phyloP scores from a whole-genome alignment of 2,797 vertebrate genomes.

The Hirundo rustica region DNA sequence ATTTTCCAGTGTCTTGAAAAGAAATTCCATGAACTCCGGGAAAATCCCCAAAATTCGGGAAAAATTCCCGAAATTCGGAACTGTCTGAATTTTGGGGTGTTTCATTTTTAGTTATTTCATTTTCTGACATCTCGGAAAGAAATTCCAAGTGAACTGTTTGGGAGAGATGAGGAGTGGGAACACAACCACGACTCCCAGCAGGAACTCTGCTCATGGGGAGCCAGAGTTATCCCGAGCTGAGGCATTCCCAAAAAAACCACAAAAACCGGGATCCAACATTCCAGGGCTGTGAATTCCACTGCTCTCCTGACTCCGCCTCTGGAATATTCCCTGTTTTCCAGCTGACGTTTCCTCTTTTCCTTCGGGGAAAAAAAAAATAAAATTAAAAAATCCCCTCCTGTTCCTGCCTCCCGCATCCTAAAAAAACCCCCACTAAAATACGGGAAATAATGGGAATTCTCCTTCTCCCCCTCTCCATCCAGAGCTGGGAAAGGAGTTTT shows the following conservation, averaged over 20 bases:
- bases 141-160: rapidly evolving
- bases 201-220: neutral
- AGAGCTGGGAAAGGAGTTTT: constrained; percentile 95
- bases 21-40: neutral
- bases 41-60: rapidly evolving
- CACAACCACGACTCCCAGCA: rapidly evolving
- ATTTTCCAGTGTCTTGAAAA: rapidly evolving
- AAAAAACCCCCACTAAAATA: neutral
- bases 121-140: rapidly evolving
- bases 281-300: rapidly evolving
- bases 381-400: neutral
- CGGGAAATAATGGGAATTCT: neutral
- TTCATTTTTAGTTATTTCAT: neutral
- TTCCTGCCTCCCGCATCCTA: no score
- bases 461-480: neutral
- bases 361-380: neutral
- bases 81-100: neutral
- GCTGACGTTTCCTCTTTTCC: neutral
- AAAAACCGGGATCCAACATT: neutral
- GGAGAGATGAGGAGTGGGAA: rapidly evolving
- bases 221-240: neutral
- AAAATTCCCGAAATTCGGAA: no score
- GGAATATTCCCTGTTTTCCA: neutral
- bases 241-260: neutral
- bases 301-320: neutral